Conservation (phyloP, 2,888 invertebrate genomes). For the Mesorhabditis belari region DNA sequence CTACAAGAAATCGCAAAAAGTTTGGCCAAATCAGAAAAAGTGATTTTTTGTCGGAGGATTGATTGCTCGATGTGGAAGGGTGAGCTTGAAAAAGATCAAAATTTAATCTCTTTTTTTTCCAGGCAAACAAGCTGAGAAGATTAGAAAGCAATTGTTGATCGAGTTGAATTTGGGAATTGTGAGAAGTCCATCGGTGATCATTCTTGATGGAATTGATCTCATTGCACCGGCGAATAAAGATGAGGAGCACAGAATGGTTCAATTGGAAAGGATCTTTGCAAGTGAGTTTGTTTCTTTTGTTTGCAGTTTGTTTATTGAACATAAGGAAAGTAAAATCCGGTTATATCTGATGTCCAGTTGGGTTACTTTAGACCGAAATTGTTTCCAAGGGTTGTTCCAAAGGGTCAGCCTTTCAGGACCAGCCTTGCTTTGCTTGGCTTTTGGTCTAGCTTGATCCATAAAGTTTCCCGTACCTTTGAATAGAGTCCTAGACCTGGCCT, state of each 20-base stretch:
- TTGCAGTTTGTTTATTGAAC: no score
- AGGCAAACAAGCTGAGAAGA: not conserved
- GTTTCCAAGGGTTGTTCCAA: no score
- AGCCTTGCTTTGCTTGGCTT: no score
- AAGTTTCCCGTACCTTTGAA: no score
- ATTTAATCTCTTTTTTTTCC: no score
- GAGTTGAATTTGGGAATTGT: not conserved
- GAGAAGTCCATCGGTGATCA: conserved; percentile 26
- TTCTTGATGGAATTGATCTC: conserved; percentile 39
- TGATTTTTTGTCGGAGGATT: not conserved
- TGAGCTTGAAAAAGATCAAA: not conserved
- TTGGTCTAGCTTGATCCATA: no score
- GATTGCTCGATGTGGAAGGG: not conserved
- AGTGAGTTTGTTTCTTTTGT: conserved; percentile 18
- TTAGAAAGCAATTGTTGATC: not conserved
- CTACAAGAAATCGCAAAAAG: not conserved
- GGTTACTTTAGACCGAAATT: no score
- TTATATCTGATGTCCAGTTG: no score
- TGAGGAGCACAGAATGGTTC: conserved; percentile 17
- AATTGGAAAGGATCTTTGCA: conserved; percentile 27
- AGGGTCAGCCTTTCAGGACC: no score
- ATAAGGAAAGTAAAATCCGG: no score
- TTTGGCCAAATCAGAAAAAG: not conserved
- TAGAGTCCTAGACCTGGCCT: no score
- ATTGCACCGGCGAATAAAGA: conserved; percentile 29